Percentiles rank a stretch among this genome's conserved stretches.
Evolutionary conservation across 2,888 invertebrate species (phyloP).

Genomic region (Ophion costatus): DNA sequence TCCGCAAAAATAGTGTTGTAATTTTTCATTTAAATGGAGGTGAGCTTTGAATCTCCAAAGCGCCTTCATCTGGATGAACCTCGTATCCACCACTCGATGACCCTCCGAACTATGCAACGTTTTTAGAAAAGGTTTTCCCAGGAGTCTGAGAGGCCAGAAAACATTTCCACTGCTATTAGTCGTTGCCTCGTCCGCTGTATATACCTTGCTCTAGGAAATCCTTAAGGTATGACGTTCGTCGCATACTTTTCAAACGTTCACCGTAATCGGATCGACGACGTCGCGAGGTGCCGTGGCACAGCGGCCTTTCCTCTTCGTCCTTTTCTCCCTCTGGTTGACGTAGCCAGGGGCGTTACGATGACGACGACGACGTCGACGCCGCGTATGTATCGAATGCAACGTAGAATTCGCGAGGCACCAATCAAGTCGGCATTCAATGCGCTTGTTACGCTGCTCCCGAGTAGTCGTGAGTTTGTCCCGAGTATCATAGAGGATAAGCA

Average conservation of each 20-base stretch:
- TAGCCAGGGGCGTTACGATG: constrained; percentile 45
- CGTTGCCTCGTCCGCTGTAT: no score
- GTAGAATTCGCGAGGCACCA: constrained; percentile 73
- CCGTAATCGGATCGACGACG: constrained; percentile 69
- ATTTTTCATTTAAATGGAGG: no score
- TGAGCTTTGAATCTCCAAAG: no score
- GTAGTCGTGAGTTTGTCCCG: constrained; percentile 23
- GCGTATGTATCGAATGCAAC: constrained; percentile 61
- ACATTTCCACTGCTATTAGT: no score
- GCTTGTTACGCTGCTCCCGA: constrained; percentile 75
- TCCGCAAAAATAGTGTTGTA: no score
- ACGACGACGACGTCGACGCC: constrained; percentile 33
- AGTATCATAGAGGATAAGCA: constrained; percentile 3
- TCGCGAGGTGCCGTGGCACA: constrained; percentile 43
- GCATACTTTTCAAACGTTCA: constrained; percentile 31
- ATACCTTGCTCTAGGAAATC: neutral
- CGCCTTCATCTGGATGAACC: no score
- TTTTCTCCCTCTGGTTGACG: constrained; percentile 18
- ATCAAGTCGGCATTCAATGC: constrained; percentile 80
- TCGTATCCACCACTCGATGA: no score
- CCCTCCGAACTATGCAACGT: no score
- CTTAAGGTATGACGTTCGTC: constrained; percentile 42
- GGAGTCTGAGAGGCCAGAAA: no score
- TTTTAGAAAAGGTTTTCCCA: no score
- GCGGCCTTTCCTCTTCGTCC: constrained; percentile 4